Evolutionary conservation across 2,888 invertebrate species (phyloP).

Genomic region (Catocala nupta): DNA sequence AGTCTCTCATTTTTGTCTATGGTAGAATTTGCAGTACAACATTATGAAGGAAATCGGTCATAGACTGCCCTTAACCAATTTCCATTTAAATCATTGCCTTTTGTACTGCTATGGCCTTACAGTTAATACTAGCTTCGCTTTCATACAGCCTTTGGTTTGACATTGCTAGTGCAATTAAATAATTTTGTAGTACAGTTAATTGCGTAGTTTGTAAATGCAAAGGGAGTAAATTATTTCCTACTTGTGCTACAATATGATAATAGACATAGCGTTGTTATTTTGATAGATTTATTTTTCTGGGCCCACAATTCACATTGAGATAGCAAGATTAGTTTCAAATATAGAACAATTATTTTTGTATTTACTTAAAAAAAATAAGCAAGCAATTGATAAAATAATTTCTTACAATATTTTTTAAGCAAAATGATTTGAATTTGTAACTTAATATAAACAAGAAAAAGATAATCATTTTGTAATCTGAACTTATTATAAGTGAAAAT

Average conservation of each 20-base stretch:
- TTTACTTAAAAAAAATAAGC: too few relatives aligned
- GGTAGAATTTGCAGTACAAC: neutral
- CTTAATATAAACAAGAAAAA: too few relatives aligned
- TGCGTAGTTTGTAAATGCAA: constrained; percentile 38
- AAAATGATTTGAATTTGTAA: too few relatives aligned
- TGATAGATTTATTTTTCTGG: neutral
- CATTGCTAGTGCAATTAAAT: constrained; percentile 51
- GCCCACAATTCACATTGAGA: too few relatives aligned
- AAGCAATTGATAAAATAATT: too few relatives aligned
- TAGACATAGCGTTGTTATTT: too few relatives aligned
- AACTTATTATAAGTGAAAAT: constrained; percentile 28
- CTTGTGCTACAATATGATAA: constrained; percentile 15
- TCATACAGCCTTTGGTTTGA: constrained; percentile 51
- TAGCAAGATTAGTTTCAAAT: too few relatives aligned
- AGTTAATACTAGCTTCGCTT: constrained; percentile 42
- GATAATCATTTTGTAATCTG: neutral
- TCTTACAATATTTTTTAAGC: too few relatives aligned
- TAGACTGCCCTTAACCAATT: constrained; percentile 31
- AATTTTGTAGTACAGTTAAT: constrained; percentile 52
- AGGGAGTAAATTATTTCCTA: constrained; percentile 50
- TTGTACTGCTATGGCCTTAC: constrained; percentile 36
- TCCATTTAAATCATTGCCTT: constrained; percentile 26
- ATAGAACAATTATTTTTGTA: too few relatives aligned
- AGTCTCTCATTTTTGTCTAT: too few relatives aligned
- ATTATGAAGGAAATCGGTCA: neutral